Evolutionary conservation across 2,888 invertebrate genomes (phyloP).

Genomic region (Spodoptera exigua): DNA sequence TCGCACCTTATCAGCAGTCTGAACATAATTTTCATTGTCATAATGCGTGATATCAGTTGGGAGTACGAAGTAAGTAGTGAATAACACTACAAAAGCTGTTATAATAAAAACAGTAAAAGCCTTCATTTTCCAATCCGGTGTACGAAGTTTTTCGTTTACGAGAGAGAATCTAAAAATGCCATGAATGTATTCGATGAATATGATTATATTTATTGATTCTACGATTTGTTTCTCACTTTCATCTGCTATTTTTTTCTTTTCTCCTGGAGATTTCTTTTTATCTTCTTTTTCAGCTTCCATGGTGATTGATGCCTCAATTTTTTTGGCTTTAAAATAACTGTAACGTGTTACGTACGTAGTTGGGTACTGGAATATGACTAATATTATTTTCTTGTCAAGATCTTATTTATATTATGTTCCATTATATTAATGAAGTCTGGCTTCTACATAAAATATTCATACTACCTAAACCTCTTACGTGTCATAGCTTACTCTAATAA

Average conservation of each 20-base stretch:
- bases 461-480: too few relatives aligned
- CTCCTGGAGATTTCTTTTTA: constrained; percentile 4
- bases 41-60: constrained; percentile 20
- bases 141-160: constrained; percentile 25
- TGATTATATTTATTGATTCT: constrained; percentile 34
- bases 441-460: too few relatives aligned
- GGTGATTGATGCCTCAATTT: neutral
- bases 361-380: too few relatives aligned
- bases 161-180: constrained; percentile 34
- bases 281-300: constrained; percentile 27
- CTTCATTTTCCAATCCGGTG: constrained; percentile 34
- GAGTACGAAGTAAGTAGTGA: constrained; percentile 43
- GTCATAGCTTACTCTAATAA: too few relatives aligned
- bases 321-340: too few relatives aligned
- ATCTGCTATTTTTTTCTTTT: constrained; percentile 15
- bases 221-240: constrained; percentile 32
- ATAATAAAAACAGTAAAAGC: constrained; percentile 18
- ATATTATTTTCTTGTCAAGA: too few relatives aligned
- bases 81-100: constrained; percentile 23
- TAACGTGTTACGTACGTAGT: too few relatives aligned
- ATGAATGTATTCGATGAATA: constrained; percentile 28
- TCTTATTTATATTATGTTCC: too few relatives aligned
- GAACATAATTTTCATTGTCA: constrained; percentile 31
- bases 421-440: too few relatives aligned
- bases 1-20: constrained; percentile 37